Percentiles rank a stretch among this genome's conserved stretches.
These are phyloP conservation scores for Umimayanthus chanpuru DNA, from an alignment of 92 coral and sea anemone species.

Conservation along the genomic window DNA sequence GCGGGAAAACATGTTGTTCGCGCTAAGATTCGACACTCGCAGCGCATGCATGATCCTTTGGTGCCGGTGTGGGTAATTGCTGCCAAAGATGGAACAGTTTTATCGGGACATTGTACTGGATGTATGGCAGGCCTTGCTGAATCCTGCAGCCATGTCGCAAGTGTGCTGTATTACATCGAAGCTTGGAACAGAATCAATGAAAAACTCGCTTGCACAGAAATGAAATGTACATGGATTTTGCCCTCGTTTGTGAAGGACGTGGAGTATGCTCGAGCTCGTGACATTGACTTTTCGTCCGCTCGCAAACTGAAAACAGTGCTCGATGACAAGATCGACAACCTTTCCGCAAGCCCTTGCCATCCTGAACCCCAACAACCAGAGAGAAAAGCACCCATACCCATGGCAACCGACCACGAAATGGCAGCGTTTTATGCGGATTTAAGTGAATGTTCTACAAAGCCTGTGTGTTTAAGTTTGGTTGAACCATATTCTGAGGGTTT, in stretches of 20 bases:
- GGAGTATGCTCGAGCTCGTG: background rate
- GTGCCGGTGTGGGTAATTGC: conserved; percentile 47
- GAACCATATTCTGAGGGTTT: conserved; percentile 37
- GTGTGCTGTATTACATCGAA: conserved; percentile 61
- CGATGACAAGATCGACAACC: too few relatives aligned
- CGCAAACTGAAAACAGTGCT: too few relatives aligned
- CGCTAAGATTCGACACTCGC: background rate
- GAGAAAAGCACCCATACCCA: too few relatives aligned
- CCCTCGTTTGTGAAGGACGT: conserved; percentile 41
- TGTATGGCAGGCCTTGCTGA: conserved; percentile 39
- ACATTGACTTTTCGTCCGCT: too few relatives aligned
- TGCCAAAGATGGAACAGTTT: conserved; percentile 31
- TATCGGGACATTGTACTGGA: conserved; percentile 23
- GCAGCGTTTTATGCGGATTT: too few relatives aligned
- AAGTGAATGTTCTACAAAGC: too few relatives aligned
- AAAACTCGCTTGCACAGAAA: conserved; percentile 31
- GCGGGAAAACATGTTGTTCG: conserved; percentile 3
- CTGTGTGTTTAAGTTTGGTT: conserved; percentile 19
- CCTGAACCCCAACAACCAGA: too few relatives aligned
- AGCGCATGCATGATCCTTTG: conserved; percentile 8
- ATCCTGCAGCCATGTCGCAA: conserved; percentile 46
- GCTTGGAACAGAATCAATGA: conserved; percentile 31
- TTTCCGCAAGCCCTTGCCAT: too few relatives aligned
- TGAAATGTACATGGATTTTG: conserved; percentile 38
- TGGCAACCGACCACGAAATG: too few relatives aligned